Evolutionary conservation across 2,888 invertebrate genomes (phyloP), one percentile per base, ranked within the genome.

Genomic region (Julus scanicus): DNA sequence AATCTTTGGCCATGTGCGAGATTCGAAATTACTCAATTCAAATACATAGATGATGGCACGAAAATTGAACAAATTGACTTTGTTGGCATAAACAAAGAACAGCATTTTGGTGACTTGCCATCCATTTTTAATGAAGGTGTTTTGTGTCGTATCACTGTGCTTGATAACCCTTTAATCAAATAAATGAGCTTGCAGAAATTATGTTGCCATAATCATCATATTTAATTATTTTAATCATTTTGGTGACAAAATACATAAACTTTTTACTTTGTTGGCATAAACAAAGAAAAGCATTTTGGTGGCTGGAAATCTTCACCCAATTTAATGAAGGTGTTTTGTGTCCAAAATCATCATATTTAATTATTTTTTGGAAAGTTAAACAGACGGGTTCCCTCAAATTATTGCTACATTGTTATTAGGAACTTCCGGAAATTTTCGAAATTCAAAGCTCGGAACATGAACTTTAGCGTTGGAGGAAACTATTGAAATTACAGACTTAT

Each of bases 131-230:
- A 63, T n/a, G 63, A n/a, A n/a, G n/a, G 63, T n/a, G n/a, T n/a
- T 63, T 63, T 63, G 63, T 63, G 63, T 63, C 63, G 8, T 63
- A 63, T 63, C 63, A 63, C n/a, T 20, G 63, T 63, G 63, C 9
- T 63, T 63, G n/a, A 63, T n/a, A 20, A 17, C 63, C n/a, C 8
- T 20, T 63, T 63, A 20, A 63, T 63, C 63, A 63, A 63, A 63
- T 63, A 63, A 63, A 63, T 63, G 63, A 63, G 20, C 17, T n/a
- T 17, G 63, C 63, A 63, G 15, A 63, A 63, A 63, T 63, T 3
- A 4, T n/a, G n/a, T 8, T 63, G 4, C 20, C 63, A 63, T 9
- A n/a, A 63, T n/a, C n/a, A n/a, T n/a, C n/a, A n/a, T n/a, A n/a
- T n/a, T n/a, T n/a, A n/a, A n/a, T n/a, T n/a, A n/a, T n/a, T n/a